Percentiles rank a stretch among this genome's conserved stretches.
These are phyloP conservation scores for Forbesichthys agassizii DNA, from an alignment of 2,113 vertebrate species.

Conservation along the genomic window DNA sequence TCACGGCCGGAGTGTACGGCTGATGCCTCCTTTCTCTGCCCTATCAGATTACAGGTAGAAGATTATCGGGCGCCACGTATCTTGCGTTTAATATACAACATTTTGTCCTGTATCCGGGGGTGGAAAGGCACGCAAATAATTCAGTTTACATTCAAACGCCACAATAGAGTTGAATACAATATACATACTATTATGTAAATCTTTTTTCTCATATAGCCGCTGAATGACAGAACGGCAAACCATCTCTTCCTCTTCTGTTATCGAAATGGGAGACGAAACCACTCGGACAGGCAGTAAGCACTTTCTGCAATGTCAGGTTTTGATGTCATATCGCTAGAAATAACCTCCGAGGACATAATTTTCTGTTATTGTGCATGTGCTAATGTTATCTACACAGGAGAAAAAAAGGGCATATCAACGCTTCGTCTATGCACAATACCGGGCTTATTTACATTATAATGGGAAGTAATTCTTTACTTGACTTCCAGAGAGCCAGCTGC, in stretches of 20 bases:
- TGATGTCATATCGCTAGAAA: slow-evolving; percentile 66
- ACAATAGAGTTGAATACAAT: slow-evolving; percentile 51
- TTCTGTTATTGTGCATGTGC: slow-evolving; percentile 47
- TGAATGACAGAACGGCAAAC: slow-evolving; percentile 26
- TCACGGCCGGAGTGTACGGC: slow-evolving; percentile 63
- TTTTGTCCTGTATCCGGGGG: slow-evolving; percentile 4
- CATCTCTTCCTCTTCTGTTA: slow-evolving; percentile 57
- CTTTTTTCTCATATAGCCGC: neutral
- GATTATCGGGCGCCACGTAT: slow-evolving; percentile 69
- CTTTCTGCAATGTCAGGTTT: slow-evolving; percentile 61
- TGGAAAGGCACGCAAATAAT: slow-evolving; percentile 4
- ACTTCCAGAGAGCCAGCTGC: slow-evolving; percentile 21
- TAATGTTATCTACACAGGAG: slow-evolving; percentile 52
- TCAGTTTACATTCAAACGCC: slow-evolving; percentile 43
- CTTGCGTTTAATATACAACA: slow-evolving; percentile 43
- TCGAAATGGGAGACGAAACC: slow-evolving; percentile 49
- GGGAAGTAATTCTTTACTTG: slow-evolving; percentile 16
- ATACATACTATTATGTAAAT: slow-evolving; percentile 72
- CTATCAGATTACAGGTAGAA: slow-evolving; percentile 78
- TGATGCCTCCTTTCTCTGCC: slow-evolving; percentile 50
- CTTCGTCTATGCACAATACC: slow-evolving; percentile 56
- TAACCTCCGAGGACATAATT: slow-evolving; percentile 56
- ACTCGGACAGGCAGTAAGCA: slow-evolving; percentile 48
- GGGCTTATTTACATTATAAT: slow-evolving; percentile 62
- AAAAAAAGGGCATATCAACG: slow-evolving; percentile 44